These are phyloP conservation scores for Nephila pilipes DNA, from an alignment of 1,140 invertebrate species.

Conservation along the genomic window DNA sequence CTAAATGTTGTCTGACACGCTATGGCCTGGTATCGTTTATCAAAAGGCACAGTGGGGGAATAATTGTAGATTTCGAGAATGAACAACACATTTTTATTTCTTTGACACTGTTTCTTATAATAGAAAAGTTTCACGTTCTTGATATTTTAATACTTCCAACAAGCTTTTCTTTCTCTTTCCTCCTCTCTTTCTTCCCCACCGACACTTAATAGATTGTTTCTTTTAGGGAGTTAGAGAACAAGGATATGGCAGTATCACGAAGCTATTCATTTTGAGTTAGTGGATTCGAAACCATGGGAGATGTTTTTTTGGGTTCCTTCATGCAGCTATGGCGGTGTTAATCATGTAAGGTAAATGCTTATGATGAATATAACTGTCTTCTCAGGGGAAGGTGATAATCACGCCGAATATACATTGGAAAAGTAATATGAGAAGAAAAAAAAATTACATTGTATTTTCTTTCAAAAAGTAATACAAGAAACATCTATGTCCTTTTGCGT, in stretches of 20 bases:
- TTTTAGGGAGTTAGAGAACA: not conserved
- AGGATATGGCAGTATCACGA: constrained; percentile 7
- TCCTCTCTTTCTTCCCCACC: not conserved
- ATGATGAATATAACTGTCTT: too few relatives aligned
- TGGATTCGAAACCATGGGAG: not conserved
- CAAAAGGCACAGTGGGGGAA: not conserved
- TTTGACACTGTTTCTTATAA: not conserved
- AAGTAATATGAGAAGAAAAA: too few relatives aligned
- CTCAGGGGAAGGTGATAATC: too few relatives aligned
- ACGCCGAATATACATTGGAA: too few relatives aligned
- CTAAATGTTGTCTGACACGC: constrained; percentile 65
- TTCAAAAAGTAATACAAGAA: too few relatives aligned
- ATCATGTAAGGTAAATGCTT: not conserved
- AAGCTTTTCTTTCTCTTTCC: not conserved
- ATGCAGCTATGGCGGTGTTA: not conserved
- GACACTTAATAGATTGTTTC: not conserved
- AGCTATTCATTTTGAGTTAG: not conserved
- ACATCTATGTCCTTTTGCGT: too few relatives aligned
- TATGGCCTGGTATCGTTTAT: constrained; percentile 31
- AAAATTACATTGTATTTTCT: too few relatives aligned
- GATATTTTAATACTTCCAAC: constrained; percentile 19
- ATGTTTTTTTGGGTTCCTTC: not conserved
- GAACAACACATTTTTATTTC: constrained; percentile 17
- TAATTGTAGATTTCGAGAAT: not conserved
- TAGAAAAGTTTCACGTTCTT: constrained; percentile 17